phyloP scores from a whole-genome alignment of 2,113 vertebrate genomes.

The Pontoporia blainvillei region DNA sequence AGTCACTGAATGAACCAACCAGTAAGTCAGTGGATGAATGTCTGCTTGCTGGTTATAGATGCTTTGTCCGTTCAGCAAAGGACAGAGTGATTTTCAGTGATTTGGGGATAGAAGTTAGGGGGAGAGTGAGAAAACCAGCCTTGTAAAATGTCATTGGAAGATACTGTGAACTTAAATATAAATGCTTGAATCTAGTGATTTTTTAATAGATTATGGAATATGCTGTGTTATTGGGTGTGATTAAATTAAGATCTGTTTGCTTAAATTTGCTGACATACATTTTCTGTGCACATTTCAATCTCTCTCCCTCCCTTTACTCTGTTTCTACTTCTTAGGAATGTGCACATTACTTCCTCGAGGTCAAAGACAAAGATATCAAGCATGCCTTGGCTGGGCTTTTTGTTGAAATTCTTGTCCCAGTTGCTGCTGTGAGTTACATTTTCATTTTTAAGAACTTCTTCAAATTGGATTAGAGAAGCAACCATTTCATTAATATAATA shows the following conservation, averaged over 20 bases:
- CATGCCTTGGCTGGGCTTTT: conserved; percentile 98
- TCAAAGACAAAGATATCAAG: conserved; percentile 99
- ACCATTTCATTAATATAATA: background rate
- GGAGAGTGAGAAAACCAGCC: background rate
- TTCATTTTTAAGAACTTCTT: conserved; percentile 59
- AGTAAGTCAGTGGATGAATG: background rate
- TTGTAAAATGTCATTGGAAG: background rate
- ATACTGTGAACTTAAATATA: background rate
- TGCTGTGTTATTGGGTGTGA: background rate
- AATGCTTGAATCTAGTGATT: background rate
- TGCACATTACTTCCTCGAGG: conserved; percentile 98
- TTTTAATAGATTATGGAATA: background rate
- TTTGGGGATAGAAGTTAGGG: background rate
- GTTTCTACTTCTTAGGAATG: conserved; percentile 88
- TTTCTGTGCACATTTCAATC: conserved; percentile 28
- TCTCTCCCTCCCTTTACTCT: conserved; percentile 14
- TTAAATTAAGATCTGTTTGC: background rate
- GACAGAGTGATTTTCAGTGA: background rate
- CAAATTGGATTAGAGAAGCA: conserved; percentile 6
- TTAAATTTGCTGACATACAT: background rate
- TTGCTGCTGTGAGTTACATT: conserved; percentile 92
- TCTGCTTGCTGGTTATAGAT: background rate
- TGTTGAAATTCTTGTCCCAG: conserved; percentile 98
- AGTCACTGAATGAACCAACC: background rate
- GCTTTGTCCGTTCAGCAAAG: background rate